phyloP scores from a whole-genome alignment of 2,888 invertebrate species.

The Drosophila parthenogenetica region DNA sequence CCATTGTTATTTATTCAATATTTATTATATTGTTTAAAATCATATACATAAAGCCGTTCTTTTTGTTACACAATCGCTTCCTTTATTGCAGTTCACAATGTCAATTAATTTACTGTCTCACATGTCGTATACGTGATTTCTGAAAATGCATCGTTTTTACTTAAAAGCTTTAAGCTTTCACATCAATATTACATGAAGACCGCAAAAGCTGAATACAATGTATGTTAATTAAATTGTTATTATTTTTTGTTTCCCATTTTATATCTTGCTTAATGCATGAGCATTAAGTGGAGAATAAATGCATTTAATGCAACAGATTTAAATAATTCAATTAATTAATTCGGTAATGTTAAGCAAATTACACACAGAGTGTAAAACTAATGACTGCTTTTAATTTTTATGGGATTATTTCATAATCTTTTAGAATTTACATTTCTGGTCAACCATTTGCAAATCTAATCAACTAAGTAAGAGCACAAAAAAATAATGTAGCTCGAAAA shows the following conservation, averaged over 20 bases:
- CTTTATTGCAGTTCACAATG: conserved; percentile 17
- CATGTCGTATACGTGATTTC: conserved; percentile 30
- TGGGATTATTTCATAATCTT: background rate
- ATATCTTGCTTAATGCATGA: conserved; percentile 2
- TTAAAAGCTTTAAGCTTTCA: conserved; percentile 22
- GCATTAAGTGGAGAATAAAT: background rate
- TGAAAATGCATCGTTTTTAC: conserved; percentile 6
- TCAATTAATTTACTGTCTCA: conserved; percentile 36
- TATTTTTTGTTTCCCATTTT: conserved; percentile 5
- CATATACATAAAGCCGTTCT: too few species aligned
- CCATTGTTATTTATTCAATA: background rate
- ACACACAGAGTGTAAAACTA: background rate
- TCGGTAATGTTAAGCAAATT: background rate
- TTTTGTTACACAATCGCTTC: background rate
- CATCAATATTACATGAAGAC: conserved; percentile 31
- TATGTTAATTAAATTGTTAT: conserved; percentile 42
- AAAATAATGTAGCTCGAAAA: conserved; percentile 1
- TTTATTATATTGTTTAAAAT: too few species aligned
- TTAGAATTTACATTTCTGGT: background rate
- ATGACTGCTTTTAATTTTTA: background rate
- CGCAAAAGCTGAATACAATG: conserved; percentile 16
- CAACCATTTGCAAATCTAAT: conserved; percentile 28
- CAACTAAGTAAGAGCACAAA: conserved; percentile 26
- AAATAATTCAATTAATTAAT: conserved; percentile 2
- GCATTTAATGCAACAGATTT: conserved; percentile 12